Evolutionary conservation across 2,797 vertebrate species (phyloP).

Genomic region (Cephalopachus bancanus): DNA sequence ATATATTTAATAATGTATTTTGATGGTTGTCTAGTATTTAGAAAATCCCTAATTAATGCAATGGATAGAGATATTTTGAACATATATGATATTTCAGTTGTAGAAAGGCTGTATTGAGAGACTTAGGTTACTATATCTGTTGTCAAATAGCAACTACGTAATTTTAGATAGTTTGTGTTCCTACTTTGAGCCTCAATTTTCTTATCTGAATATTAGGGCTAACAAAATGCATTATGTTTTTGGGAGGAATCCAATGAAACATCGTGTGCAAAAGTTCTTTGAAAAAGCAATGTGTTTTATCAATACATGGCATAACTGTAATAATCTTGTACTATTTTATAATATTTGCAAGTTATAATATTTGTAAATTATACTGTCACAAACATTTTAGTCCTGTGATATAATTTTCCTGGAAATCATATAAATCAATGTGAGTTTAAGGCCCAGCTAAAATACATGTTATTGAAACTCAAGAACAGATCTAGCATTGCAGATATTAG

Average conservation of each 20-base stretch:
- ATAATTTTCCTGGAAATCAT: conserved; percentile 9
- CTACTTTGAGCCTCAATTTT: conserved; percentile 7
- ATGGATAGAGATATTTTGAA: neutral
- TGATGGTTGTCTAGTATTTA: neutral
- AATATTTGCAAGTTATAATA: neutral
- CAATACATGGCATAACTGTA: conserved; percentile 4
- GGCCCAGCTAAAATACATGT: neutral
- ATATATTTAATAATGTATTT: conserved; percentile 30
- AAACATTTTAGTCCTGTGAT: conserved; percentile 3
- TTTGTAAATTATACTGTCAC: conserved; percentile 14
- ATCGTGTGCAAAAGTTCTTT: neutral
- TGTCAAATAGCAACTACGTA: neutral
- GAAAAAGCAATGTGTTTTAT: conserved; percentile 45
- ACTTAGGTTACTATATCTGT: neutral
- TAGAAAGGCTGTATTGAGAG: neutral
- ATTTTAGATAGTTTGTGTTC: neutral
- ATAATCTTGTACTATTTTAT: neutral
- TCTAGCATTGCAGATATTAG: neutral
- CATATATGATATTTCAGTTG: neutral
- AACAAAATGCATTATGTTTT: conserved; percentile 18
- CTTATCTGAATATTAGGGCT: neutral
- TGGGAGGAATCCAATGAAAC: conserved; percentile 22
- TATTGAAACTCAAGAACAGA: conserved; percentile 50
- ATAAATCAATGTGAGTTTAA: conserved; percentile 22
- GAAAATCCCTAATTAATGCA: neutral